Base-by-base conservation (phyloP, 2,113 vertebrate species). In the Rissa tridactyla region DNA sequence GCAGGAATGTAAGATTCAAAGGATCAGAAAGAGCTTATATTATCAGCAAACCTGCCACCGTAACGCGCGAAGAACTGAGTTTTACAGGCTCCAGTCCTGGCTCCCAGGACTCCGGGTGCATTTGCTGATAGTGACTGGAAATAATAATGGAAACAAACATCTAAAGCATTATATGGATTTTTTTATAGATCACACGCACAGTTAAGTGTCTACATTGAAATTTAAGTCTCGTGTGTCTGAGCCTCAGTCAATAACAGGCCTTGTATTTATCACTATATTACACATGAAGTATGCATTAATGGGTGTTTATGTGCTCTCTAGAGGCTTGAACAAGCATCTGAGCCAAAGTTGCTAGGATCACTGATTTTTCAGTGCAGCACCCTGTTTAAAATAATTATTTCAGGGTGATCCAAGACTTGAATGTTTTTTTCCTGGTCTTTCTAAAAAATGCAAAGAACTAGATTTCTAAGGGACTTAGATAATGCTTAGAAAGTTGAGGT, bases 351-450 rank as follows among this genome's bases (percentile, higher is more conserved):
- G 61, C 25, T 54, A 69, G 75, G 54, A 71, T 66, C 57, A 46
- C 69, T 30, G 66, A 38, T 79, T 95, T 86, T 82, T 66, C 32
- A 77, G 49, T n/a, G 54, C 49, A 76, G 13, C 49, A 91, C 69
- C 22, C 73, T 52, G 11, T 51, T 92, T 46, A 57, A 92, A 92
- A 84, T 55, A 76, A 85, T 70, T 92, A 88, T 80, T 94, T 87
- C 66, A 77, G 49, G 13, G 62, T 65, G 36, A 85, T 47, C 16
- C 47, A 91, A 85, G 46, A 49, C 17, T 30, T 32, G 38, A 61
- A 3, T 61, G 15, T 27, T 54, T 55, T 62, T 91, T 80, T 25
- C 36, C 26, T 71, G 38, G 61, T 18, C 52, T 71, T 92, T 76
- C 38, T 40, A 78, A 81, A 54, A 94, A 87, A 87, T 23, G 21